Base-by-base conservation (phyloP, 2,797 vertebrate genomes). In the Peromyscus attwateri region DNA sequence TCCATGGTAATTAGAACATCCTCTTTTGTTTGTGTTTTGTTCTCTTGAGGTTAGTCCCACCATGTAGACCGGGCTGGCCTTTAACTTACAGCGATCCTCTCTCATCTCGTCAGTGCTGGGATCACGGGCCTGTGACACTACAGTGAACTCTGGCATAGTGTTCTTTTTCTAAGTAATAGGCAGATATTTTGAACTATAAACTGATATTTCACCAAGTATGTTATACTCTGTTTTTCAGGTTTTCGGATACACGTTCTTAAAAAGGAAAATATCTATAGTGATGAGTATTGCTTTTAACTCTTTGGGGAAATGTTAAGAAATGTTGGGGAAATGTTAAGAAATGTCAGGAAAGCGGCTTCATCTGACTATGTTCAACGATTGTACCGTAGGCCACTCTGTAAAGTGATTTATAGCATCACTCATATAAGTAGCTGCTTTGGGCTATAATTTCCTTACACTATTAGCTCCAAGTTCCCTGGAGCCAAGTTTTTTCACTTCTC, bases 401-500 rank as follows among this genome's bases (percentile, higher is more conserved):
- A 96, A 97, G 37, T 16, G 66, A 96, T 94, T 93, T 96, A 94
- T 85, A 37, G 0, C 34, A 52, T 96, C 98, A 76, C 23, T 89
- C 21, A 13, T 14, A 23, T 1, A 68, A 84, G 40, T 49, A 92
- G 92, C 95, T 97, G 96, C 21, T 95, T 73, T 60, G 29, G 27
- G 2, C 17, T 95, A 80, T 46, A 87, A 52, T 95, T 97, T 97
- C n/a, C 91, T 97, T 97, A 31, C 87, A 27, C 14, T 84, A 95
- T 87, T 91, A 96, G 96, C 31, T 89, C 13, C 10, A 98, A 96
- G 87, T 93, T 98, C 76, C 92, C 95, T 95, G 87, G 73, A 73
- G 70, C 88, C 87, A 87, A 87, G 96, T 88, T 79, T 95, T 97
- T 97, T 80, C 95, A 95, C 98, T 97, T 97, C 46, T 88, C 75